phyloP scores from a whole-genome alignment of 1,140 invertebrate genomes.

The Drosophila rufa region DNA sequence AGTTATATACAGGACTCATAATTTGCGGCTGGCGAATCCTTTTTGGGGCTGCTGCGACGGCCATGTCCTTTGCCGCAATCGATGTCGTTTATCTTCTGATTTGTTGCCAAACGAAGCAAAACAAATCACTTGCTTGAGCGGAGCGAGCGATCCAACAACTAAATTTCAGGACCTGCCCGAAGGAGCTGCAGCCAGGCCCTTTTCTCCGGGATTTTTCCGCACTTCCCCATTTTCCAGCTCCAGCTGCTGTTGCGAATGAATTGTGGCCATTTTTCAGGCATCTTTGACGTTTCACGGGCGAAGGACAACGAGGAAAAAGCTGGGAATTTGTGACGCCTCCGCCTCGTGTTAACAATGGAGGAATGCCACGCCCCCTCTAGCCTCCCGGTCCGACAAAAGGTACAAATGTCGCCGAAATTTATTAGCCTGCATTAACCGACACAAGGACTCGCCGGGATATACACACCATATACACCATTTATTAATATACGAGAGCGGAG shows the following conservation, averaged over 20 bases:
- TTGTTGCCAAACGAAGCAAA: conserved; percentile 82
- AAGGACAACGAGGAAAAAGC: conserved; percentile 54
- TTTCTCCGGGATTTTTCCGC: conserved; percentile 55
- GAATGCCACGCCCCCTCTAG: conserved; percentile 30
- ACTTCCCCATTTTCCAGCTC: neutral
- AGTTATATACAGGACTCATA: conserved; percentile 27
- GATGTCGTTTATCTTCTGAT: conserved; percentile 83
- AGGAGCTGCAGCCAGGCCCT: conserved; percentile 48
- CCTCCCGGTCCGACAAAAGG: conserved; percentile 54
- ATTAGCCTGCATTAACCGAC: conserved; percentile 76
- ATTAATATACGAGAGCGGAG: conserved; percentile 37
- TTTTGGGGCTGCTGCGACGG: conserved; percentile 29
- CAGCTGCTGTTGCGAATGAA: conserved; percentile 71
- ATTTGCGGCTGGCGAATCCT: conserved; percentile 39
- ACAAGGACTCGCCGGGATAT: conserved; percentile 38
- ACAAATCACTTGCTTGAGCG: conserved; percentile 80
- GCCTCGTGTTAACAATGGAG: conserved; percentile 72
- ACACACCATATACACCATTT: conserved; percentile 28
- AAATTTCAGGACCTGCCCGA: conserved; percentile 41
- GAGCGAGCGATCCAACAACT: conserved; percentile 49
- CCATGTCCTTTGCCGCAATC: conserved; percentile 77
- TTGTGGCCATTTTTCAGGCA: conserved; percentile 80
- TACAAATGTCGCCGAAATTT: conserved; percentile 80
- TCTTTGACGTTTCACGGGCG: conserved; percentile 53
- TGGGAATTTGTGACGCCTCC: conserved; percentile 59